These are phyloP conservation scores for Musca domestica DNA, from an alignment of 1,140 invertebrate genomes.

Conservation along the genomic window DNA sequence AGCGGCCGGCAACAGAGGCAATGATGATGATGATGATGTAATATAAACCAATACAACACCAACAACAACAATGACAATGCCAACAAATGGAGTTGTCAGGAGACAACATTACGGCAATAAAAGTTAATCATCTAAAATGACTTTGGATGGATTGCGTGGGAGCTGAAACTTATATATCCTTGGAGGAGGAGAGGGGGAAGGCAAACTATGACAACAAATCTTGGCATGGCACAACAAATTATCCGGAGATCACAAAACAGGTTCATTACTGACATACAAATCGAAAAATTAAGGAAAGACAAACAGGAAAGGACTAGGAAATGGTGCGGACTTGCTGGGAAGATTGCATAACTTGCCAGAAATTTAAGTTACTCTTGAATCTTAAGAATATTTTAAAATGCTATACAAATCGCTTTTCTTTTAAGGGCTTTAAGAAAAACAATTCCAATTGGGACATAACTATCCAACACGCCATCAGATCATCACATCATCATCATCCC, in stretches of 20 bases:
- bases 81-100: neutral
- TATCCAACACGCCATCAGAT: too few relatives aligned
- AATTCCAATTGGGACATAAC: too few relatives aligned
- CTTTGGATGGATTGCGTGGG: conserved; percentile 2
- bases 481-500: too few relatives aligned
- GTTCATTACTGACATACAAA: neutral
- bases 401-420: too few relatives aligned
- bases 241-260: too few relatives aligned
- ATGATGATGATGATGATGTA: too few relatives aligned
- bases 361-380: too few relatives aligned
- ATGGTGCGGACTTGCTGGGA: neutral
- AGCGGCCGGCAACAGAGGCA: too few relatives aligned
- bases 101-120: conserved; percentile 16
- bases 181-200: neutral
- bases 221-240: neutral
- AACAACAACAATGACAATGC: too few relatives aligned
- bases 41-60: too few relatives aligned
- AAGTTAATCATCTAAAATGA: conserved; percentile 16
- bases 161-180: neutral
- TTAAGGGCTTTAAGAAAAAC: too few relatives aligned
- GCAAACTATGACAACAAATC: neutral
- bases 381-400: too few relatives aligned
- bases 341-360: neutral
- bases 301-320: neutral
- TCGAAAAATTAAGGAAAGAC: neutral